These are phyloP conservation scores for Apamea anceps DNA, from an alignment of 2,888 invertebrate genomes.

Conservation along the genomic window DNA sequence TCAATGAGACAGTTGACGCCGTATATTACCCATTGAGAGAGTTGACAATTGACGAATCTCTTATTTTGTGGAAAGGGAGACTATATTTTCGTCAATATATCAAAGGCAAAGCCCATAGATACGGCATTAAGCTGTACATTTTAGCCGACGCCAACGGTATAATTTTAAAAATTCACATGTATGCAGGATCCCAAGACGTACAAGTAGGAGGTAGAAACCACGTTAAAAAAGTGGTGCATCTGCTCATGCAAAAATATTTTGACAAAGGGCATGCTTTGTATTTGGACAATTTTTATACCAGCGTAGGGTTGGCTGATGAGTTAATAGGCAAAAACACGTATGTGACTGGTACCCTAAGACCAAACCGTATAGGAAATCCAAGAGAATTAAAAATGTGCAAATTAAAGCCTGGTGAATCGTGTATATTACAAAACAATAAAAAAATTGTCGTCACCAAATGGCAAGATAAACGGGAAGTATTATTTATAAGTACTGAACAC, in stretches of 20 bases:
- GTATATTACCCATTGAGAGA: no score
- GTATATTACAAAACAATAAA: slow-evolving; percentile 54
- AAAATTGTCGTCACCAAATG: slow-evolving; percentile 62
- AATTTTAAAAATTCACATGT: no score
- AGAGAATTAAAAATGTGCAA: slow-evolving; percentile 36
- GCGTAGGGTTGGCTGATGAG: slow-evolving; percentile 58
- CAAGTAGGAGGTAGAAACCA: slow-evolving; percentile 56
- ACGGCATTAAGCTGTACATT: no score
- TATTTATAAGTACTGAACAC: slow-evolving; percentile 63
- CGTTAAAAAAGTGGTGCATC: slow-evolving; percentile 53
- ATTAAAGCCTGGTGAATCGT: slow-evolving; percentile 54
- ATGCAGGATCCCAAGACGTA: slow-evolving; percentile 48
- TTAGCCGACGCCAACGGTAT: no score
- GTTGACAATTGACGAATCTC: no score
- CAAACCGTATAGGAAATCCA: slow-evolving; percentile 58
- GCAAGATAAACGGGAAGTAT: slow-evolving; percentile 61
- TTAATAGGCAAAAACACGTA: slow-evolving; percentile 58
- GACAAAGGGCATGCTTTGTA: slow-evolving; percentile 57
- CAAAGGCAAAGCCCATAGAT: no score
- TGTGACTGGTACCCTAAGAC: slow-evolving; percentile 60
- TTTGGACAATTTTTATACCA: slow-evolving; percentile 59
- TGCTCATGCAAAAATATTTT: slow-evolving; percentile 58
- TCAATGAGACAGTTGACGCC: no score
- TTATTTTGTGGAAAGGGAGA: no score
- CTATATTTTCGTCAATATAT: no score